Evolutionary conservation across 2,797 vertebrate species (phyloP).

Genomic region (Anisognathus igniventris): DNA sequence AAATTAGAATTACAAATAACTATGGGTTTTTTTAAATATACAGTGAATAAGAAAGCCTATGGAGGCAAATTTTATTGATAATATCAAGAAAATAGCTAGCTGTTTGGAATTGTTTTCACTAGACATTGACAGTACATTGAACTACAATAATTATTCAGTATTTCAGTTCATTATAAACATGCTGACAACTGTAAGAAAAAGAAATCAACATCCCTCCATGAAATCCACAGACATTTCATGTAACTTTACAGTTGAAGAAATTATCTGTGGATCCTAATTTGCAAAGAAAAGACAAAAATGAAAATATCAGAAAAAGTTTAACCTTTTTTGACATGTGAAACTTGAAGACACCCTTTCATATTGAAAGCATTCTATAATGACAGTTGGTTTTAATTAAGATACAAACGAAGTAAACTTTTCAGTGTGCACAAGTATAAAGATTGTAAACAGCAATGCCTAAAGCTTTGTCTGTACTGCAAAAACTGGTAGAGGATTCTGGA

Average conservation of each 20-base stretch:
- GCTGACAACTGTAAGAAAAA: neutral
- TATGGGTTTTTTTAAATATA: neutral
- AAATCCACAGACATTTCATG: neutral
- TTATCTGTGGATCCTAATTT: neutral
- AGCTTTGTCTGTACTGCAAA: neutral
- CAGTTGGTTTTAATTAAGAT: neutral
- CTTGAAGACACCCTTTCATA: neutral
- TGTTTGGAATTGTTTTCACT: neutral
- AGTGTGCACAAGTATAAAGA: neutral
- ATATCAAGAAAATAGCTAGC: neutral
- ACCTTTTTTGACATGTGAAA: neutral
- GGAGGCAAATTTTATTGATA: neutral
- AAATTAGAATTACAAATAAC: neutral
- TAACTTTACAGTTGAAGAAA: neutral
- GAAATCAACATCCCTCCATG: neutral
- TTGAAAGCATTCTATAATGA: neutral
- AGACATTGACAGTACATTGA: neutral
- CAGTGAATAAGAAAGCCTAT: neutral
- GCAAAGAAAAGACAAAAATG: neutral
- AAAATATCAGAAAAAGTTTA: neutral
- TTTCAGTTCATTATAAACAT: neutral
- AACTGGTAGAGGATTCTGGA: neutral
- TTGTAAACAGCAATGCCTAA: neutral
- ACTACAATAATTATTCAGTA: neutral
- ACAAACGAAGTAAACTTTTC: neutral